Evolutionary conservation across 2,113 vertebrate genomes (phyloP), one percentile per base, ranked within the genome.

Genomic region (Cyanoramphus novaezelandiae): DNA sequence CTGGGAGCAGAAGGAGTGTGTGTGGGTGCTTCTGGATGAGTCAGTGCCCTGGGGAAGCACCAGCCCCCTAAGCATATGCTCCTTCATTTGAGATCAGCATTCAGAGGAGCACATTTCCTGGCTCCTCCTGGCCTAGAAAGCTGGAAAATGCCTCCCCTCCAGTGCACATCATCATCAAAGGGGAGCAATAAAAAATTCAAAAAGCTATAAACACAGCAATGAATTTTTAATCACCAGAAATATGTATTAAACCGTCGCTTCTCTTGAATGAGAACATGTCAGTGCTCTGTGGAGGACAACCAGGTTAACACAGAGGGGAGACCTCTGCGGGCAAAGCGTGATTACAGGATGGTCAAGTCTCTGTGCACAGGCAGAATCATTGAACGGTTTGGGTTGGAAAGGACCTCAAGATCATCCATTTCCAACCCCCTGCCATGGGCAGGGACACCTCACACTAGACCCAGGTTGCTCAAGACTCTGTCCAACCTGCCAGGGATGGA

Each of bases 201-300:
- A 97, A 92, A 86, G 82, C 96, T 97, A 82, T 84, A 72, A 97
- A 96, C 96, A 96, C 1, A 72, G 87, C 72, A 44, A 96, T 96
- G 65, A 93, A 88, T 97, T 95, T 97, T 97, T 95, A 79, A 96
- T 43, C 63, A 35, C 31, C 81, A 71, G 81, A 95, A 95, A 96
- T 13, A 72, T 18, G 59, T 55, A 95, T 33, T 71, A 84, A 95
- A 90, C 67, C 75, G 53, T 55, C 60, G 35, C 88, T 97, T 87
- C 93, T 95, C 92, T 76, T 31, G 93, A 94, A 95, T 77, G 53
- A 65, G 52, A 86, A 82, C 95, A 93, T 43, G 88, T 44, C 97
- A 97, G 95, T 77, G 96, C 85, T 93, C 95, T 94, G 96, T 93
- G 96, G 98, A 98, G 96, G 97, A 97, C 97, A 97, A 95, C 39